A percentile compares a stretch with the other conserved stretches of the same genome.
These are phyloP conservation scores for Platycheirus albimanus DNA, from an alignment of 2,888 invertebrate species.

Conservation along the genomic window DNA sequence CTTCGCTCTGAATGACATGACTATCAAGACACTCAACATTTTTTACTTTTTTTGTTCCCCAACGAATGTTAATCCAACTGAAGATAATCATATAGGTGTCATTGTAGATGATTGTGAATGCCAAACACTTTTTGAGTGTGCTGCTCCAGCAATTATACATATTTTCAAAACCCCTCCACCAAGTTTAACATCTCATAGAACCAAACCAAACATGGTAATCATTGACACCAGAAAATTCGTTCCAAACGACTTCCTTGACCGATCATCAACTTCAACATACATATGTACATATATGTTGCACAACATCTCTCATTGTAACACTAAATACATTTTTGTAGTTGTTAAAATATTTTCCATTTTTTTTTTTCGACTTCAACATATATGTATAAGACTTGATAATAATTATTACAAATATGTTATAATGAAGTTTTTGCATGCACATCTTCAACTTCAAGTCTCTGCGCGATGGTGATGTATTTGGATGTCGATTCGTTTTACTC, in stretches of 20 bases:
- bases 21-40: constrained; percentile 39
- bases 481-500: constrained; percentile 6
- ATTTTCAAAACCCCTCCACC: too few species aligned
- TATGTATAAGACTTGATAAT: constrained; percentile 30
- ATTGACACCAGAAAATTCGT: constrained; percentile 4
- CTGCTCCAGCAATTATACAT: background rate
- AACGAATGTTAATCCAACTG: constrained; percentile 39
- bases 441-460: constrained; percentile 23
- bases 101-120: constrained; percentile 37
- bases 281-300: constrained; percentile 55
- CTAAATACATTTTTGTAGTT: constrained; percentile 4
- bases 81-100: constrained; percentile 15
- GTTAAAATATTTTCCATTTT: too few species aligned
- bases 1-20: constrained; percentile 54
- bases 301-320: constrained; percentile 47
- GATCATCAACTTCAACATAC: constrained; percentile 44
- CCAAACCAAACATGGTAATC: constrained; percentile 52
- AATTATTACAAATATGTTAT: constrained; percentile 48
- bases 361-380: background rate
- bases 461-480: constrained; percentile 5
- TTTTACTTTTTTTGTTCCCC: too few species aligned
- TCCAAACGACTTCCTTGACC: constrained; percentile 65
- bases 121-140: background rate
- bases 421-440: constrained; percentile 57
- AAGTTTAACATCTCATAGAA: constrained; percentile 9